Conservation (phyloP, 2,797 vertebrate species). For the Urocyon cinereoargenteus region DNA sequence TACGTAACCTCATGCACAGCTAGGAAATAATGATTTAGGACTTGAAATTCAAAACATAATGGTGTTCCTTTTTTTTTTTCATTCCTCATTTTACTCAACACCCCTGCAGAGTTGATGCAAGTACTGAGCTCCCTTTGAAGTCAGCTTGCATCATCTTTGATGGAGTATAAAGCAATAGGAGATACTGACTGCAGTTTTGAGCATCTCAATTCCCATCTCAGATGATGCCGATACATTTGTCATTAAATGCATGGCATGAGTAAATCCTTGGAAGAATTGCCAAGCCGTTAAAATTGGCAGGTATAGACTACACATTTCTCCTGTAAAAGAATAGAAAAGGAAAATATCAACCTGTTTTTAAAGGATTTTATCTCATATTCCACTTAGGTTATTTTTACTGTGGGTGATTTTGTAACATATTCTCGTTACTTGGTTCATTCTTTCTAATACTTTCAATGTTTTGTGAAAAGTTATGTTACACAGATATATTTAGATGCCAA, state of each 20-base stretch:
- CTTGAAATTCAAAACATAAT: conserved; percentile 86
- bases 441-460: not conserved
- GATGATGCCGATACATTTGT: conserved; percentile 65
- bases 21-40: conserved; percentile 85
- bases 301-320: not conserved
- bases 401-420: not conserved
- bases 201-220: conserved; percentile 68
- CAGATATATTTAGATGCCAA: not conserved
- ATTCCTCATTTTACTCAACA: conserved; percentile 80
- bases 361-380: not conserved
- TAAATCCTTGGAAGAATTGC: conserved; percentile 70
- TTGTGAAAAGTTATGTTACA: not conserved
- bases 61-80: conserved; percentile 55
- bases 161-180: conserved; percentile 77
- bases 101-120: conserved; percentile 82
- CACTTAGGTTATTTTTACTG: not conserved
- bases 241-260: conserved; percentile 52
- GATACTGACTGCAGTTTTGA: conserved; percentile 66
- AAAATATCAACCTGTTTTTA: conserved; percentile 53
- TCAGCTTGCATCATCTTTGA: conserved; percentile 83
- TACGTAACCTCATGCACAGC: conserved; percentile 81
- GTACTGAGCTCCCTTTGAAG: conserved; percentile 80
- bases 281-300: conserved; percentile 67
- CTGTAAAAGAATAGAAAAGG: not conserved
- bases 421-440: not conserved